Percentiles rank a stretch among this genome's conserved stretches.
Conservation (phyloP, 2,113 vertebrate genomes). For the Mustelus asterias region DNA sequence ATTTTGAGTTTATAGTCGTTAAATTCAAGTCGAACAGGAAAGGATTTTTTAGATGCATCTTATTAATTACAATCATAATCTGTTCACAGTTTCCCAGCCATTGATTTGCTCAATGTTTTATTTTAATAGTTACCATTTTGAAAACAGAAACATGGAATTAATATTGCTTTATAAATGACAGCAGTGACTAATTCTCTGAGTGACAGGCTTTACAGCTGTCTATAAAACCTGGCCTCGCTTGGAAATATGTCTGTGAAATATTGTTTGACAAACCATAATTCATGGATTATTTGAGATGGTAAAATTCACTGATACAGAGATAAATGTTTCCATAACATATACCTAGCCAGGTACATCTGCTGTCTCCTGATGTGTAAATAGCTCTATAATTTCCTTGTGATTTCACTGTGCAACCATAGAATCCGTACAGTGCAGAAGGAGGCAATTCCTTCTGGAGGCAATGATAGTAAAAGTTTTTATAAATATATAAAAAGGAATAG, state of each 20-base stretch:
- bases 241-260: not conserved
- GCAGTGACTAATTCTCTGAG: not conserved
- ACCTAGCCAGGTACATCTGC: not conserved
- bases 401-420: not conserved
- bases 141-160: not conserved
- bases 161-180: not conserved
- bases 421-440: too few relatives aligned
- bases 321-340: not conserved
- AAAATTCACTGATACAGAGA: not conserved
- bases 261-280: not conserved
- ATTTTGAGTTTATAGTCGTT: not conserved
- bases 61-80: not conserved
- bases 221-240: not conserved
- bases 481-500: too few relatives aligned
- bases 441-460: too few relatives aligned
- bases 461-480: too few relatives aligned
- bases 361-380: not conserved
- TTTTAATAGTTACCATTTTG: not conserved
- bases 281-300: not conserved
- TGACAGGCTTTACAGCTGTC: not conserved
- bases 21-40: not conserved
- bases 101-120: not conserved
- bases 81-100: not conserved
- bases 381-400: not conserved
- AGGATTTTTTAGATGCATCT: not conserved